Base-by-base conservation (phyloP, 2,113 vertebrate genomes). In the Fulmarus glacialis region DNA sequence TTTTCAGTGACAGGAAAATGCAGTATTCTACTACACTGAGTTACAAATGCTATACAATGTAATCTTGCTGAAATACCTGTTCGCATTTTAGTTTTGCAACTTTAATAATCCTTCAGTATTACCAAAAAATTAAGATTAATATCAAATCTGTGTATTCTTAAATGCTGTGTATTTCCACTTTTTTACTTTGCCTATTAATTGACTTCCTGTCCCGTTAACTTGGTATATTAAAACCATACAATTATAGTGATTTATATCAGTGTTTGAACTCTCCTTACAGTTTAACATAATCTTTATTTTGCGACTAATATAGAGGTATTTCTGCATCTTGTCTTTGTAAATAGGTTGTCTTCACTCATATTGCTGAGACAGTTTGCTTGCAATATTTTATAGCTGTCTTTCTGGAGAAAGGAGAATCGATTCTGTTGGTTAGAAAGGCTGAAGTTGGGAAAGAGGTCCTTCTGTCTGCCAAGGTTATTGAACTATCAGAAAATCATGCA, bases 331-430 rank as follows among this genome's bases (percentile, higher is more conserved):
- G 30, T 84, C 86, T 92, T 82, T 79, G 58, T 36, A 87, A 52
- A 66, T 42, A 99, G 92, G 97, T 96, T 36, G 93, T 98, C 77
- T 84, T 98, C 77, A 97, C 98, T 73, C 96, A 98, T 92, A 96
- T 95, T 50, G 89, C 98, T 78, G 97, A 98, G 88, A 98, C 96
- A 29, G 82, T 98, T 89, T 97, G 95, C 53, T 94, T 99, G 71
- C 97, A 98, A 3, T 98, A 97, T 81, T 98, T 98, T 74, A 92
- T 98, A 53, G 97, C 98, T 97, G 96, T 98, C 77, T 97, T 99
- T 90, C 93, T 98, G 82, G 96, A 98, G 85, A 98, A 97, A 56
- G 97, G 74, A 15, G 98, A 98, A 71, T 97, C 91, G 2, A 79
- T 98, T 90, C 98, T 97, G 95, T 93, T 97, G 38, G 98, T 98